phyloP scores from a whole-genome alignment of 2,888 invertebrate genomes.

The Acanthopleura granulata region DNA sequence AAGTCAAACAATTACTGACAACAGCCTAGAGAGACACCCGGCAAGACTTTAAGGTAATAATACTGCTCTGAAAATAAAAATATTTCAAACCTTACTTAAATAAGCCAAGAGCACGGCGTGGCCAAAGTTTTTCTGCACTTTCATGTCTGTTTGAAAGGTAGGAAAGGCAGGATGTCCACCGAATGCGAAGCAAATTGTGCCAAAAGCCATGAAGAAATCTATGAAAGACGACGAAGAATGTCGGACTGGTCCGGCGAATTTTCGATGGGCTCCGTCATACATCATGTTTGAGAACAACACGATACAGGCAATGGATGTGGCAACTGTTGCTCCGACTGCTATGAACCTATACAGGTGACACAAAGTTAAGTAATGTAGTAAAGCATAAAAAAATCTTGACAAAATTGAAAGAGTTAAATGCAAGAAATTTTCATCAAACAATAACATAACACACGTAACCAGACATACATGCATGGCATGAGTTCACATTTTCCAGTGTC shows the following conservation, averaged over 20 bases:
- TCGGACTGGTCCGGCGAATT: constrained; percentile 48
- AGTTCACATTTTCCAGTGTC: too few species aligned
- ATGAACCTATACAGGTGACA: constrained; percentile 72
- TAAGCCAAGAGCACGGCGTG: constrained; percentile 81
- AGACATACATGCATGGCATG: too few species aligned
- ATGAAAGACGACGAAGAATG: constrained; percentile 68
- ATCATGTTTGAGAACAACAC: constrained; percentile 77
- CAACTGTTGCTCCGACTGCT: constrained; percentile 77
- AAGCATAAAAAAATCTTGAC: too few species aligned
- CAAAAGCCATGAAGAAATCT: constrained; percentile 80
- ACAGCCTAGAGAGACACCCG: too few species aligned
- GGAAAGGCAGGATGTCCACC: constrained; percentile 83
- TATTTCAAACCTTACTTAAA: constrained; percentile 71
- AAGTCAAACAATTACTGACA: too few species aligned
- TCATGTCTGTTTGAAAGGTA: constrained; percentile 94
- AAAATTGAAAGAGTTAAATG: too few species aligned
- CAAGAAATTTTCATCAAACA: too few species aligned
- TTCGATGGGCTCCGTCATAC: constrained; percentile 71
- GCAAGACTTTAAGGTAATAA: too few species aligned
- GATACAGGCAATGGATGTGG: constrained; percentile 76
- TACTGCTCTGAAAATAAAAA: background rate
- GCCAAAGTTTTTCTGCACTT: constrained; percentile 80
- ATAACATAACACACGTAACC: too few species aligned
- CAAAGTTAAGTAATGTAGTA: too few species aligned
- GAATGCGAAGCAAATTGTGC: constrained; percentile 80